phyloP scores from a whole-genome alignment of 2,797 vertebrate species.

The Siniperca undulata region DNA sequence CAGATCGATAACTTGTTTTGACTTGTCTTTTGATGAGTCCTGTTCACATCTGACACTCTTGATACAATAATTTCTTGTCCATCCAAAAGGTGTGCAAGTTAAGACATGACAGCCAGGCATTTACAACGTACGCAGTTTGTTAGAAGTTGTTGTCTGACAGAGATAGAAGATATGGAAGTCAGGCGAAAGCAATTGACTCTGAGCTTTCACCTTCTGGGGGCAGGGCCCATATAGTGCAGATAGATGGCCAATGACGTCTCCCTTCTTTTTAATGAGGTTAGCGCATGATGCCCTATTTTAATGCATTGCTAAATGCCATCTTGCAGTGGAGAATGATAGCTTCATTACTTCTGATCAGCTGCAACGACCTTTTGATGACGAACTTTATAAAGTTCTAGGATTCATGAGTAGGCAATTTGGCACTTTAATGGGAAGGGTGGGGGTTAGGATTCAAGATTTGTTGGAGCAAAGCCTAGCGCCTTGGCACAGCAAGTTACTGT shows the following conservation, averaged over 20 bases:
- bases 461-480: slow-evolving; percentile 71
- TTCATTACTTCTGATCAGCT: slow-evolving; percentile 72
- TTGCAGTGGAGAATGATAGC: slow-evolving; percentile 54
- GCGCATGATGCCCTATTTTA: slow-evolving; percentile 60
- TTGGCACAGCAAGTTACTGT: slow-evolving; percentile 65
- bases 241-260: slow-evolving; percentile 47
- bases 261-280: slow-evolving; percentile 54
- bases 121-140: slow-evolving; percentile 1
- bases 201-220: slow-evolving; percentile 56
- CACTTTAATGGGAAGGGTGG: slow-evolving; percentile 67
- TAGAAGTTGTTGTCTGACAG: slow-evolving; percentile 43
- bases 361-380: slow-evolving; percentile 73
- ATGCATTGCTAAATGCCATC: slow-evolving; percentile 68
- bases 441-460: slow-evolving; percentile 64
- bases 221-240: slow-evolving; percentile 54
- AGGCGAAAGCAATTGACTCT: slow-evolving; percentile 56
- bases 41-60: neutral
- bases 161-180: slow-evolving; percentile 44
- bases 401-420: slow-evolving; percentile 77
- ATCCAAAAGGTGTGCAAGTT: neutral
- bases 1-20: neutral
- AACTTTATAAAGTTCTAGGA: slow-evolving; percentile 75
- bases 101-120: neutral
- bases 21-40: neutral
- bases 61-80: neutral